A percentile compares a stretch with the other conserved stretches of the same genome.
Conservation (phyloP, 2,113 vertebrate species). For the Hipposideros armiger region DNA sequence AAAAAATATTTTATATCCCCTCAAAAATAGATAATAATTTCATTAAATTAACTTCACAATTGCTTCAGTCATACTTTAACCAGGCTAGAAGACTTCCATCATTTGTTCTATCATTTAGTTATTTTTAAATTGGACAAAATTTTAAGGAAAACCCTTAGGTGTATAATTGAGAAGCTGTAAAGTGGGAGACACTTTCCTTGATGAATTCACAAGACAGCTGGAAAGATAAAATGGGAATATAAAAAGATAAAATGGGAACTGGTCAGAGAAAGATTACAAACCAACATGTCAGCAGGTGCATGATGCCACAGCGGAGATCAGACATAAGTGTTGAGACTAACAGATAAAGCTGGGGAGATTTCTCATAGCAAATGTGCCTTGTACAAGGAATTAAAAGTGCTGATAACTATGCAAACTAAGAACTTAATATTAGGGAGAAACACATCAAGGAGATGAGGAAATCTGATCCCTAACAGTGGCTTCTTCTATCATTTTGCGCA, state of each 20-base stretch:
- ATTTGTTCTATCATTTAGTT: not conserved
- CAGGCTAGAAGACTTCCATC: not conserved
- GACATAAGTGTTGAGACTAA: not conserved
- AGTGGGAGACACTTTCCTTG: not conserved
- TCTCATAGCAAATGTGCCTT: not conserved
- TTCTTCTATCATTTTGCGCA: conserved; percentile 19
- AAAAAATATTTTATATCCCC: not conserved
- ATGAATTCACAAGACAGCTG: not conserved
- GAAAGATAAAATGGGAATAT: conserved; percentile 13
- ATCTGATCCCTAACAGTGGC: not conserved
- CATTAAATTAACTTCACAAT: not conserved
- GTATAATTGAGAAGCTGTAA: not conserved
- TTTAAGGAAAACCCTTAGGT: not conserved
- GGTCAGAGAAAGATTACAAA: conserved; percentile 34
- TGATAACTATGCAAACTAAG: conserved; percentile 47
- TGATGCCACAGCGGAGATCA: not conserved
- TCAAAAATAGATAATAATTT: not conserved
- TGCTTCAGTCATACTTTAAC: conserved; percentile 5
- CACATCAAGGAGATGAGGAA: conserved; percentile 14
- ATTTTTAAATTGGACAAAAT: not conserved
- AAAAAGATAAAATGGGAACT: conserved; percentile 42
- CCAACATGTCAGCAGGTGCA: not conserved
- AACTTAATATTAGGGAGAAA: conserved; percentile 32
- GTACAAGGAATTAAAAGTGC: not conserved
- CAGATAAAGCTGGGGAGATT: not conserved